phyloP scores from a whole-genome alignment of 2,888 invertebrate species.

The Fragum whitleyi region DNA sequence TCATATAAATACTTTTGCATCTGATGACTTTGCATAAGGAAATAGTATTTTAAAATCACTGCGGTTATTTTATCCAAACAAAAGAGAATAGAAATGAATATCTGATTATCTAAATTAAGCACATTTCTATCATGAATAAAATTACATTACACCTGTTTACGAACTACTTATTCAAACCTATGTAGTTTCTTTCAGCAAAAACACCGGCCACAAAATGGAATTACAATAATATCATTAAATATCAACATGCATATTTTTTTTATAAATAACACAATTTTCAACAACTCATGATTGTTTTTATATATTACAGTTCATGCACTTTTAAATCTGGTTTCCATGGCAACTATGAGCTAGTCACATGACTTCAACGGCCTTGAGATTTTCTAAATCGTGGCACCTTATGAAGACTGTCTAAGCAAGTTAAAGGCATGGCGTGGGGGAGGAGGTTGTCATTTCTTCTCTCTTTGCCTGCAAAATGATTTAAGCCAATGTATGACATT shows the following conservation, averaged over 20 bases:
- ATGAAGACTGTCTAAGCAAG: conserved; percentile 23
- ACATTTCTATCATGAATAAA: too few species aligned
- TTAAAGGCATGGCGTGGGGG: conserved; percentile 59
- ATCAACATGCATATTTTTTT: conserved; percentile 37
- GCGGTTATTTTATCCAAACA: too few species aligned
- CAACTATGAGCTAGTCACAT: conserved; percentile 22
- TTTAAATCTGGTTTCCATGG: conserved; percentile 31
- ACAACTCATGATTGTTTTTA: conserved; percentile 39
- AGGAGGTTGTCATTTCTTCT: conserved; percentile 64
- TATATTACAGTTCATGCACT: conserved; percentile 35
- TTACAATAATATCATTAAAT: conserved; percentile 29
- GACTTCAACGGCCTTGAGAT: conserved; percentile 20
- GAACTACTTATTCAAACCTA: not conserved
- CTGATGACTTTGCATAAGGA: too few species aligned
- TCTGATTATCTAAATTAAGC: too few species aligned
- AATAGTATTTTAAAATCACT: too few species aligned
- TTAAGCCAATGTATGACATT: too few species aligned
- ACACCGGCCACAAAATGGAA: not conserved
- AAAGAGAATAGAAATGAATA: too few species aligned
- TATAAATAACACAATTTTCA: conserved; percentile 32
- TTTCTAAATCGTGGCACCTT: conserved; percentile 1
- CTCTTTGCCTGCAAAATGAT: conserved; percentile 60
- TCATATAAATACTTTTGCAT: too few species aligned
- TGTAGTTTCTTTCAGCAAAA: not conserved
- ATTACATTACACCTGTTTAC: too few species aligned